These are phyloP conservation scores for Lepidurus apus DNA, from an alignment of 1,140 invertebrate species.

Conservation along the genomic window DNA sequence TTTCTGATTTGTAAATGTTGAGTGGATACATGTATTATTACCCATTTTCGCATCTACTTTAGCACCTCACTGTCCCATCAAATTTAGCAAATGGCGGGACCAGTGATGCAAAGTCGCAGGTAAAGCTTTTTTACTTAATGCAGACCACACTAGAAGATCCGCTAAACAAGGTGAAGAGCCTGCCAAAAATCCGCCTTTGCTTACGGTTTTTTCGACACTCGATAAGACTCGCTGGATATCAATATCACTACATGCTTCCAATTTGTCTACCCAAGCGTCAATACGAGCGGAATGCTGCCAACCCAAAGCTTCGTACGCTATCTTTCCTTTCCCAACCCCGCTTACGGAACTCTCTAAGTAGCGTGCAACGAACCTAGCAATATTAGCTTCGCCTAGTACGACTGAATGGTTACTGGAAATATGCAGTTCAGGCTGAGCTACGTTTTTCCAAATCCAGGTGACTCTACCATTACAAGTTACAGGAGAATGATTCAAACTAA, in stretches of 20 bases:
- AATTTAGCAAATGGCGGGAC: not conserved
- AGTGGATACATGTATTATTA: slow-evolving; percentile 7
- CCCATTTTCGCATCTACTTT: not conserved
- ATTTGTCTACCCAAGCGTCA: not conserved
- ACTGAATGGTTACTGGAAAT: not conserved
- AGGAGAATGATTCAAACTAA: not conserved
- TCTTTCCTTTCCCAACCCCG: not conserved
- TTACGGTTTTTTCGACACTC: not conserved
- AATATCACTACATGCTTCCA: not conserved
- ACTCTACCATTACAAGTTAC: not conserved
- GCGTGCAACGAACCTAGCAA: not conserved
- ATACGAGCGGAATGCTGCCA: slow-evolving; percentile 6
- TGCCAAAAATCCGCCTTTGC: not conserved
- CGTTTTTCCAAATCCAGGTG: slow-evolving; percentile 12
- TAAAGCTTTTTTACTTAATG: not conserved
- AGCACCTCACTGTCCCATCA: not conserved
- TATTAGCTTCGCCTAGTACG: not conserved
- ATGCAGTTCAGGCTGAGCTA: slow-evolving; percentile 1
- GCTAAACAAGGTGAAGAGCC: not conserved
- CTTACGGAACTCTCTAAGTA: not conserved
- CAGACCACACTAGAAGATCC: not conserved
- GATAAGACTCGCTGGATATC: not conserved
- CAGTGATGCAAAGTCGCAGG: not conserved
- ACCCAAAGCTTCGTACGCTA: not conserved
- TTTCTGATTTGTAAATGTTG: slow-evolving; percentile 14